Evolutionary conservation across 2,113 vertebrate genomes (phyloP), one percentile per base, ranked within the genome.

Genomic region (Pelobates fuscus): DNA sequence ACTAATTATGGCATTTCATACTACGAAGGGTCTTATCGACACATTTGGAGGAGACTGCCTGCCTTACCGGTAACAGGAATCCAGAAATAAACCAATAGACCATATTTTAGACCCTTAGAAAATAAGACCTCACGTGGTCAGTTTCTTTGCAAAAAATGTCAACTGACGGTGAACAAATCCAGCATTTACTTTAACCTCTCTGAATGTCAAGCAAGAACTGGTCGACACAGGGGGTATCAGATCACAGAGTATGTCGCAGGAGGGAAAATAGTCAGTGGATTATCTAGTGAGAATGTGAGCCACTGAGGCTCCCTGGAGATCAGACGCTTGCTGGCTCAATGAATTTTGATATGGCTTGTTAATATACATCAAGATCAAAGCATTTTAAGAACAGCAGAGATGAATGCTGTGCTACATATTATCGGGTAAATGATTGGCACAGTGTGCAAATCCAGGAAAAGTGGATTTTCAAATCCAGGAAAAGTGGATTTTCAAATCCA

Each of bases 321-420:
- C 32, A 25, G 62, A 8, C 32, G 32, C 62, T 65, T 65, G 62
- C 30, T 65, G 62, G 62, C 62, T 65, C 62, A 65, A 65, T 65
- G 62, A 65, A 65, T 65, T 65, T 44, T 43, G 37, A 65, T 65
- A 65, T 65, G 30, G 15, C 62, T 65, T 65, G 62, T 65, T 65
- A 65, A 65, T 65, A 65, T 43, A 65, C 44, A 37, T 65, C 62
- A 65, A 44, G 62, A 65, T 44, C 32, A 65, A 65, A 63, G 37
- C 37, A 5, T 65, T 44, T 44, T 3, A 37, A 44, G 37, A 65
- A 12, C 37, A 25, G 62, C 10, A 43, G 37, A 21, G 61, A 2
- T 11, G 30, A 21, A n/a, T 1, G 12, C 2, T 62, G 30, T 57
- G 21, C 21, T 59, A 59, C 57, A 59, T 49, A 49, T 14, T 14